A percentile compares a stretch with the other conserved stretches of the same genome.
phyloP scores from a whole-genome alignment of 2,113 vertebrate genomes.

The Symphodus melops region DNA sequence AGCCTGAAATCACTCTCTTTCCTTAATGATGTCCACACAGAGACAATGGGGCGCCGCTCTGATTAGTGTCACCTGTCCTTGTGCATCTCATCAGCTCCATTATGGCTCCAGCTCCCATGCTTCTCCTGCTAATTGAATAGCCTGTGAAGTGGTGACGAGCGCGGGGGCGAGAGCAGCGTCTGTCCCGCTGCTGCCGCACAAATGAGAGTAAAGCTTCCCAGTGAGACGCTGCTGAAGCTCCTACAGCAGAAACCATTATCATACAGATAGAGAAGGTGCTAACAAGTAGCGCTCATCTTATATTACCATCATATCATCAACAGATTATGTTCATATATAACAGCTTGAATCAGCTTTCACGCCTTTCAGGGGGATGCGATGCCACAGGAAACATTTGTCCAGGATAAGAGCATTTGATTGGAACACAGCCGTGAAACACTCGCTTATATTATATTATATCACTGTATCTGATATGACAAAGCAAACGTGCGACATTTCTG shows the following conservation, averaged over 20 bases:
- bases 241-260: slow-evolving; percentile 60
- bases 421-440: background rate
- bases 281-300: slow-evolving; percentile 55
- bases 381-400: background rate
- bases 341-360: slow-evolving; percentile 28
- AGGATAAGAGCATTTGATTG: background rate
- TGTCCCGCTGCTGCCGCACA: slow-evolving; percentile 66
- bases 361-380: background rate
- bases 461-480: no score
- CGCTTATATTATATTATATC: background rate
- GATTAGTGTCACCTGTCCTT: slow-evolving; percentile 83
- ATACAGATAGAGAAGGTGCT: slow-evolving; percentile 47
- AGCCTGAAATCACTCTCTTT: slow-evolving; percentile 66
- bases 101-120: slow-evolving; percentile 72
- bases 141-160: slow-evolving; percentile 75
- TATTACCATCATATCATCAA: slow-evolving; percentile 32
- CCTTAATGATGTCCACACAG: slow-evolving; percentile 77
- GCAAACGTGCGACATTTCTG: background rate
- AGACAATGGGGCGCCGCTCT: slow-evolving; percentile 78
- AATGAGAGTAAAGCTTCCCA: slow-evolving; percentile 62
- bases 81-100: slow-evolving; percentile 82
- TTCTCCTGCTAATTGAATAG: slow-evolving; percentile 79
- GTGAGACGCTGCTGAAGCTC: slow-evolving; percentile 37
- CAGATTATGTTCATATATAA: slow-evolving; percentile 18
- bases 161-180: slow-evolving; percentile 67